phyloP scores from a whole-genome alignment of 2,113 vertebrate species.

The Equus przewalskii region DNA sequence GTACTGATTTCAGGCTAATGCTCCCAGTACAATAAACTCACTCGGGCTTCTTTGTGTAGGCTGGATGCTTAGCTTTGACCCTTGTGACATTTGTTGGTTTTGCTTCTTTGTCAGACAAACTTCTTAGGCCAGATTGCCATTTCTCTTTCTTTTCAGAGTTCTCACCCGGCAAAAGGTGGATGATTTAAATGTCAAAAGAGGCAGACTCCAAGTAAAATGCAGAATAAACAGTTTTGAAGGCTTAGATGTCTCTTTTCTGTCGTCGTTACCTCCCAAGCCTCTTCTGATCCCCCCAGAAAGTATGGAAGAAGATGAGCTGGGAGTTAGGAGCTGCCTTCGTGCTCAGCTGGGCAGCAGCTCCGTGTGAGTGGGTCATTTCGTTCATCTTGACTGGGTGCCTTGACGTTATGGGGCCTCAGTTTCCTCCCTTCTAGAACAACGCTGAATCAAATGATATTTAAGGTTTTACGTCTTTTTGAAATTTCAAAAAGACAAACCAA shows the following conservation, averaged over 20 bases:
- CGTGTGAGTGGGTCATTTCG: not conserved
- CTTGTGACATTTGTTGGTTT: constrained; percentile 19
- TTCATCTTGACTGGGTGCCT: not conserved
- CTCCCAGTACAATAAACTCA: constrained; percentile 4
- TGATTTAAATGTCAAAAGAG: constrained; percentile 62
- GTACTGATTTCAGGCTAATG: not conserved
- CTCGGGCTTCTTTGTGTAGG: constrained; percentile 61
- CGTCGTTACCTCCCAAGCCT: not conserved
- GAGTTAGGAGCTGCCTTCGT: not conserved
- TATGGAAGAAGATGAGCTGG: not conserved
- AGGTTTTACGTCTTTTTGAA: not conserved
- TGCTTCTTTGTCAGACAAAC: constrained; percentile 46
- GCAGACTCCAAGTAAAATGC: not conserved
- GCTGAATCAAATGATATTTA: not conserved
- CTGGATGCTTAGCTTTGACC: constrained; percentile 13
- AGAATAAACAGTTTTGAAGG: constrained; percentile 53
- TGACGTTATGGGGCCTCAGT: not conserved
- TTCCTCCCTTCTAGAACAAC: not conserved
- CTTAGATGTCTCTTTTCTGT: not conserved
- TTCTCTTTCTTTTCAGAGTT: constrained; percentile 44
- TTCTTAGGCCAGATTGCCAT: not conserved
- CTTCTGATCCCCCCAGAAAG: not conserved
- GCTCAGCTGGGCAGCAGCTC: accelerated
- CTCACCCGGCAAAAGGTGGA: not conserved
- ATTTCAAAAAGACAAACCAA: not conserved